Percentiles rank a stretch among this genome's conserved stretches.
Conservation (phyloP, 1,140 invertebrate genomes). For the Diuraphis noxia region DNA sequence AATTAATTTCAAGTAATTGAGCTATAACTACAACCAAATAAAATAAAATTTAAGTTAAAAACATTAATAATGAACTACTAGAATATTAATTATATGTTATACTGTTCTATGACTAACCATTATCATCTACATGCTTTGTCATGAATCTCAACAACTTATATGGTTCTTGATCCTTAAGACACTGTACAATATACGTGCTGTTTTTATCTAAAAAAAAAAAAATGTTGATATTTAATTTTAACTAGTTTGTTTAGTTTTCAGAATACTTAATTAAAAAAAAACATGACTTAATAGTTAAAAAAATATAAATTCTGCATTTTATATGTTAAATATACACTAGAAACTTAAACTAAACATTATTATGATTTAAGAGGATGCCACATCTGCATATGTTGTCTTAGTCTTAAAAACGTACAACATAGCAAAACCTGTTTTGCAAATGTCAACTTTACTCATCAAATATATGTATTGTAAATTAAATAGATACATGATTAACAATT, state of each 20-base stretch:
- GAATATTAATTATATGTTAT: background rate
- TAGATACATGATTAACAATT: too few species aligned
- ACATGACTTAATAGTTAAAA: too few species aligned
- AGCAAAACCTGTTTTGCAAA: too few species aligned
- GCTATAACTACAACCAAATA: background rate
- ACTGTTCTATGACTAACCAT: background rate
- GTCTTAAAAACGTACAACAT: too few species aligned
- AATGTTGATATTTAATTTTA: background rate
- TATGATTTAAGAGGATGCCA: too few species aligned
- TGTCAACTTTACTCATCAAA: too few species aligned
- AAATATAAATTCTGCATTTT: too few species aligned
- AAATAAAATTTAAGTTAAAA: background rate
- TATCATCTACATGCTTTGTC: conserved; percentile 12
- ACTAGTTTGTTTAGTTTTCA: background rate
- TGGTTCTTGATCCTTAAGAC: conserved; percentile 41
- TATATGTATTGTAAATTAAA: too few species aligned
- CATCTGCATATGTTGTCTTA: too few species aligned
- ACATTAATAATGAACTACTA: background rate
- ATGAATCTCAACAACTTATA: conserved; percentile 11
- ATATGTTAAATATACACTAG: too few species aligned
- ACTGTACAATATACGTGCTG: conserved; percentile 23
- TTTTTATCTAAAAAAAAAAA: conserved; percentile 17
- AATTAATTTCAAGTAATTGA: too few species aligned
- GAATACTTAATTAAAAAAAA: background rate
- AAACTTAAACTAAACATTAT: too few species aligned